Conservation (phyloP, 2,113 vertebrate species). For the Otus sunia region DNA sequence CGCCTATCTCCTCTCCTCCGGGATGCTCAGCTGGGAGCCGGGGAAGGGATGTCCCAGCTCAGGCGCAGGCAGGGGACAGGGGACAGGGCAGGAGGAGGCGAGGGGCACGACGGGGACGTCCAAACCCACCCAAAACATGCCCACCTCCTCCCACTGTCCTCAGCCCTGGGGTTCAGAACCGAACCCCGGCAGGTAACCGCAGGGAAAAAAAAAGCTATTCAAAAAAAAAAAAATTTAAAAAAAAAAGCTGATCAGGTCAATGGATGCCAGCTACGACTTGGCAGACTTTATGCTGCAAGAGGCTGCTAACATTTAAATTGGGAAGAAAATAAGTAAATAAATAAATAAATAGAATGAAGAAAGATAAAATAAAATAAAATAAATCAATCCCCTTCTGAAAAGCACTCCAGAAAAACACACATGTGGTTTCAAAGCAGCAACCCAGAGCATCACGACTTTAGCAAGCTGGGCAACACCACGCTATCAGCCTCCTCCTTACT, state of each 20-base stretch:
- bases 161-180: neutral
- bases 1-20: neutral
- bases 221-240: too few species aligned
- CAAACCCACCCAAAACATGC: neutral
- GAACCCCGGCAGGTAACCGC: neutral
- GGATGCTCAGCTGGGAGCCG: neutral
- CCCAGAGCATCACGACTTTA: neutral
- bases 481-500: conserved; percentile 55
- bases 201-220: neutral
- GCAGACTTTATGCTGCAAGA: neutral
- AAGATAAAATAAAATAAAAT: neutral
- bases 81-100: neutral
- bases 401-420: neutral
- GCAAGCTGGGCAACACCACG: conserved; percentile 18
- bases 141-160: neutral
- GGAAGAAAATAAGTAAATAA: neutral
- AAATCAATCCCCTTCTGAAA: neutral
- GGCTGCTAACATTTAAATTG: neutral
- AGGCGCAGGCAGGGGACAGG: neutral
- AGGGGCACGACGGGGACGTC: neutral
- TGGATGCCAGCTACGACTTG: neutral
- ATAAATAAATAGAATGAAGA: neutral
- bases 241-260: neutral
- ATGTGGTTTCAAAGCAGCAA: neutral
- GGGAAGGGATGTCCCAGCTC: neutral